Percentiles rank a stretch among this genome's conserved stretches.
phyloP scores from a whole-genome alignment of 1,140 invertebrate genomes.

The Drosophila sulfurigaster region DNA sequence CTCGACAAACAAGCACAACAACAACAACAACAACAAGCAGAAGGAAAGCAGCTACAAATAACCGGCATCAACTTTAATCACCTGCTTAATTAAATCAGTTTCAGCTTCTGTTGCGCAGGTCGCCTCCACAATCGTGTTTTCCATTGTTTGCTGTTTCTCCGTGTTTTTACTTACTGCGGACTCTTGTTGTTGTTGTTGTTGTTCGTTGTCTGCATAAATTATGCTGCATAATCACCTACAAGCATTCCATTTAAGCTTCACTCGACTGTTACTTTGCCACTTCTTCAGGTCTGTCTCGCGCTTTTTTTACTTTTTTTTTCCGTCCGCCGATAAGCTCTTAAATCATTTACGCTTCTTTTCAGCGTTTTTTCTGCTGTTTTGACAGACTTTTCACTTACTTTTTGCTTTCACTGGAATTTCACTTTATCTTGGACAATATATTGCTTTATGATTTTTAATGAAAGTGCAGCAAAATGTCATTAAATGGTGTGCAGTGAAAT shows the following conservation, averaged over 20 bases:
- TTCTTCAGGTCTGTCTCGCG: constrained; percentile 2
- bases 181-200: constrained; percentile 39
- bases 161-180: constrained; percentile 24
- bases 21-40: constrained; percentile 34
- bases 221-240: constrained; percentile 80
- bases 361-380: constrained; percentile 29
- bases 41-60: constrained; percentile 66
- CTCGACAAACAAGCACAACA: constrained; percentile 2
- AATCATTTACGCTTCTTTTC: constrained; percentile 67
- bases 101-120: constrained; percentile 71
- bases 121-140: constrained; percentile 19
- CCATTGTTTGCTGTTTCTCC: constrained; percentile 26
- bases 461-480: constrained; percentile 3
- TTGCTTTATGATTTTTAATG: constrained; percentile 22
- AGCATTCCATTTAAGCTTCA: constrained; percentile 71
- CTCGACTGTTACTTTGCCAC: constrained; percentile 44
- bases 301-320: constrained; percentile 30
- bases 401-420: constrained; percentile 9
- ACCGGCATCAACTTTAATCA: constrained; percentile 83
- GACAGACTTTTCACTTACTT: constrained; percentile 32
- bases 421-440: constrained; percentile 16
- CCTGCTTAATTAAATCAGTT: constrained; percentile 81
- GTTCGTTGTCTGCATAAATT: constrained; percentile 69
- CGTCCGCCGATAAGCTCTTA: constrained; percentile 67
- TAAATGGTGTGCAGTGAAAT: constrained; percentile 3